Evolutionary conservation across 2,797 vertebrate genomes (phyloP).

Genomic region (Alcedo atthis): DNA sequence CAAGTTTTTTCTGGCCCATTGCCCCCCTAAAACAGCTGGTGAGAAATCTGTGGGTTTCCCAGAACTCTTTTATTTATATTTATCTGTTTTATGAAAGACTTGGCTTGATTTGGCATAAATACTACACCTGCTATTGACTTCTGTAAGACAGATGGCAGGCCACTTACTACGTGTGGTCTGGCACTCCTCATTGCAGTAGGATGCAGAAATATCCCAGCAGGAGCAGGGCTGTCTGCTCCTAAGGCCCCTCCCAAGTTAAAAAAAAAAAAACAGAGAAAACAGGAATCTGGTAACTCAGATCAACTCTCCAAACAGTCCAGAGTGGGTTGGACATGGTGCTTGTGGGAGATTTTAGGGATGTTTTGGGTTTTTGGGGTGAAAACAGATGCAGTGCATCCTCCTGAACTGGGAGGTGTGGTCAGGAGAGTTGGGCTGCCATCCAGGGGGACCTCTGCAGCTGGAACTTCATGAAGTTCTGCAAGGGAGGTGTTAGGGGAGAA

Average conservation of each 20-base stretch:
- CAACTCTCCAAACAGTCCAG: not conserved
- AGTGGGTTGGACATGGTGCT: not conserved
- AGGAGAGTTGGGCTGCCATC: not conserved
- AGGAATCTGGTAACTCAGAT: not conserved
- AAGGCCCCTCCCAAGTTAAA: not conserved
- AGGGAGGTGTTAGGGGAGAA: not conserved
- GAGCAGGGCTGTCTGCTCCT: not conserved
- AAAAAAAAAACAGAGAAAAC: not conserved
- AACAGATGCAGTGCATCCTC: not conserved
- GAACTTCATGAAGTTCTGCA: not conserved
- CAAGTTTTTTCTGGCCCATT: slow-evolving; percentile 33
- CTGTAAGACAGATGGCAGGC: not conserved
- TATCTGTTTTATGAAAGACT: slow-evolving; percentile 15
- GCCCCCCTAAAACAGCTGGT: slow-evolving; percentile 40
- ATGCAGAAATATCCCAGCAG: not conserved
- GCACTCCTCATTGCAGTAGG: not conserved
- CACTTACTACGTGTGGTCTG: not conserved
- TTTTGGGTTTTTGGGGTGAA: not conserved
- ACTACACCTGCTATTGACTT: slow-evolving; percentile 23
- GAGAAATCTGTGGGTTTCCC: slow-evolving; percentile 55
- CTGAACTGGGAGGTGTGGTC: no score
- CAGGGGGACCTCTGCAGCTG: not conserved
- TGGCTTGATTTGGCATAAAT: not conserved
- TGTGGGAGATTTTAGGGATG: not conserved
- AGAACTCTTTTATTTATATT: slow-evolving; percentile 51